Conservation (phyloP, 1,140 invertebrate genomes). For the Mizuhopecten yessoensis region DNA sequence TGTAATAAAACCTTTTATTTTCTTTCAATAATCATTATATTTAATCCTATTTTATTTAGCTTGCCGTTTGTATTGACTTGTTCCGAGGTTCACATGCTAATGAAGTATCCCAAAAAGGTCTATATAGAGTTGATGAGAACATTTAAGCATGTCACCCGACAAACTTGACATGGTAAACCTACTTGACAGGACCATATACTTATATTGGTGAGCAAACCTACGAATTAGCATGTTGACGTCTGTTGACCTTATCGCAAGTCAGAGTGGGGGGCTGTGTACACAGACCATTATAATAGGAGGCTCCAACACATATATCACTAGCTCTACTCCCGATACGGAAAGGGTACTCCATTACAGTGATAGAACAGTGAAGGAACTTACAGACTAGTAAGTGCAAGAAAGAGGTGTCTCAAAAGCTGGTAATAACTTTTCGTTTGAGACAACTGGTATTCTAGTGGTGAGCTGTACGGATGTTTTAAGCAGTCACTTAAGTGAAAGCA, state of each 20-base stretch:
- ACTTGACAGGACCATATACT: not conserved
- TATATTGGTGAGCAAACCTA: not conserved
- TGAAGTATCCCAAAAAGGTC: no score
- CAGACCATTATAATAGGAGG: not conserved
- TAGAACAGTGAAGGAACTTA: no score
- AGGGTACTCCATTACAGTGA: no score
- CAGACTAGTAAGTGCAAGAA: not conserved
- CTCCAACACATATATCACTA: not conserved
- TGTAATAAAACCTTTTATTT: no score
- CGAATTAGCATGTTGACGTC: conserved; percentile 7
- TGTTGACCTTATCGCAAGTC: not conserved
- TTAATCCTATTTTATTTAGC: no score
- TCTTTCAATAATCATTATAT: no score
- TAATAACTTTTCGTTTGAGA: not conserved
- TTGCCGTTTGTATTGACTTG: no score
- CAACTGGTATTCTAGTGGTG: not conserved
- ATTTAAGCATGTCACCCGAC: not conserved
- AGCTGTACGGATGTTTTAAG: no score
- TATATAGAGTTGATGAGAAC: not conserved
- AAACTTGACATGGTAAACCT: not conserved
- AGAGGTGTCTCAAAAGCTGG: not conserved
- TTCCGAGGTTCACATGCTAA: no score
- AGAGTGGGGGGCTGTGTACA: conserved; percentile 30
- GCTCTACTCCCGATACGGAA: no score
- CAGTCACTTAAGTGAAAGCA: no score